These are phyloP conservation scores for Lepus timidus DNA, from an alignment of 2,113 vertebrate species.

Conservation along the genomic window DNA sequence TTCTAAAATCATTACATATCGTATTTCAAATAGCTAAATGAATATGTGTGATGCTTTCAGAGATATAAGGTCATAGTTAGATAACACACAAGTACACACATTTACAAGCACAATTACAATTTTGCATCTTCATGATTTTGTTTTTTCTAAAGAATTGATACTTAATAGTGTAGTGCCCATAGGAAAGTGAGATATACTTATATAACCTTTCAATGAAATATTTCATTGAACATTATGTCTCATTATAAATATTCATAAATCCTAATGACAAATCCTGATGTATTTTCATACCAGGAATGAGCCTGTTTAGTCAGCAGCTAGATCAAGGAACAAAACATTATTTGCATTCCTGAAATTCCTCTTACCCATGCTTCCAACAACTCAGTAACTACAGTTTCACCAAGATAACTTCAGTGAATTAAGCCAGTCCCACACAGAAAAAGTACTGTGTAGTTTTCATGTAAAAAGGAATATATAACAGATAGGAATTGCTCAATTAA, in stretches of 20 bases:
- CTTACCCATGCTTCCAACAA: not conserved
- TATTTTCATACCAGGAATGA: not conserved
- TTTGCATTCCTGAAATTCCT: no score
- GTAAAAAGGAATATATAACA: not conserved
- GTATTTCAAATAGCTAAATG: not conserved
- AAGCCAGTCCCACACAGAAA: no score
- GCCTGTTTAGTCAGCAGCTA: not conserved
- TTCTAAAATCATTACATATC: not conserved
- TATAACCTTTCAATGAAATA: not conserved
- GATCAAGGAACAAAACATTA: not conserved
- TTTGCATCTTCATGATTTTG: not conserved
- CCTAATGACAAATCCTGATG: not conserved
- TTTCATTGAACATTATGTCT: not conserved
- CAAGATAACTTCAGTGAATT: not conserved
- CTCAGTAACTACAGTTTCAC: not conserved
- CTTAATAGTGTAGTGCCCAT: not conserved
- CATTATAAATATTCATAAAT: not conserved
- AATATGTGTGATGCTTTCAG: not conserved
- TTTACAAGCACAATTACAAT: not conserved
- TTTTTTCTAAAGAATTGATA: not conserved
- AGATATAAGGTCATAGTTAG: not conserved
- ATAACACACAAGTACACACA: no score
- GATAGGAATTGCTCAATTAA: not conserved
- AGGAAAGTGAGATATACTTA: not conserved
- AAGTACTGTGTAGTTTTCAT: not conserved